Percentiles rank a stretch among this genome's conserved stretches.
phyloP scores from a whole-genome alignment of 2,797 vertebrate genomes.

The Sebastes kiyomatsui region DNA sequence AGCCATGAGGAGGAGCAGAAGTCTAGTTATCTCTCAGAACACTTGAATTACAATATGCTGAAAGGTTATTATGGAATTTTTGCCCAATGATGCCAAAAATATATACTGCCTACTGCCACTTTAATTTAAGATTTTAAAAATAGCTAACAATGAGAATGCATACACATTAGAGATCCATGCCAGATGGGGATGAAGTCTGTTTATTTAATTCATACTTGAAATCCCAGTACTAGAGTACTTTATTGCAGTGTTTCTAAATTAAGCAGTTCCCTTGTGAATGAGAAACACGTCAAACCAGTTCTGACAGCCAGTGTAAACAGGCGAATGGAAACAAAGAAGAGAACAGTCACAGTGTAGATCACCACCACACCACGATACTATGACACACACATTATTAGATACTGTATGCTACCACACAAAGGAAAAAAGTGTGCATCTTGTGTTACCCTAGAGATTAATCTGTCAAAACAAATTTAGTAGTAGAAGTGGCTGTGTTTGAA shows the following conservation, averaged over 20 bases:
- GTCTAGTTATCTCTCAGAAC: too few species aligned
- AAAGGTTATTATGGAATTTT: too few species aligned
- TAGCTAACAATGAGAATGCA: background rate
- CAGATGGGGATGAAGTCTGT: background rate
- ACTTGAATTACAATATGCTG: too few species aligned
- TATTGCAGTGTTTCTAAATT: background rate
- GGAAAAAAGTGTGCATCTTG: background rate
- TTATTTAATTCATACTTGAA: background rate
- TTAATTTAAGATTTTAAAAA: background rate
- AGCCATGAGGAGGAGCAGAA: too few species aligned
- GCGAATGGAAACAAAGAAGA: background rate
- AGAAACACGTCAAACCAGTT: conserved; percentile 58
- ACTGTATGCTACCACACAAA: background rate
- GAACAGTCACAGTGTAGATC: background rate
- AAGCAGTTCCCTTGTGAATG: background rate
- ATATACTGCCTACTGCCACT: accelerated
- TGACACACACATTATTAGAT: background rate
- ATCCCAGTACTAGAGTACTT: background rate
- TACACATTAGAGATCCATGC: background rate
- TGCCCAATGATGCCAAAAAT: too few species aligned
- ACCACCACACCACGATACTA: background rate
- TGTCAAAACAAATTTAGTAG: background rate
- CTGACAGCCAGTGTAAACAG: background rate
- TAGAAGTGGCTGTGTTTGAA: background rate
- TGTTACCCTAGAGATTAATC: background rate